Conservation (phyloP, 2,113 vertebrate genomes). For the Ovis canadensis region DNA sequence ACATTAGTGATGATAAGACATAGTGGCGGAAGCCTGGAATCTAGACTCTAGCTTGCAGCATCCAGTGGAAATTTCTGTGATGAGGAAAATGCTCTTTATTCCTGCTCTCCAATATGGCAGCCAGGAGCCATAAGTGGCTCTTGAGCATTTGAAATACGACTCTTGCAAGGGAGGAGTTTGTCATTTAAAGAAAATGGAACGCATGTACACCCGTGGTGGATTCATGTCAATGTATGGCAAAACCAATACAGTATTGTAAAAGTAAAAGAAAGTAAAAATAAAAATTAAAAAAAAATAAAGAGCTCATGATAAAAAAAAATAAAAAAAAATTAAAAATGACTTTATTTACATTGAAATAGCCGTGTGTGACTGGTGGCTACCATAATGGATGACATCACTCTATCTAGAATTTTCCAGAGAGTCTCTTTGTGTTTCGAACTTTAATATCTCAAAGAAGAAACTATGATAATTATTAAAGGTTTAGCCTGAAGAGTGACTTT, state of each 20-base stretch:
- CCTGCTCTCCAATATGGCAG: background rate
- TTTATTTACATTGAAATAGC: background rate
- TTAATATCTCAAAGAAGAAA: background rate
- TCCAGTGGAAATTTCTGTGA: background rate
- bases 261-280: no score
- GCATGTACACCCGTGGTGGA: no score
- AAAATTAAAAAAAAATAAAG: no score
- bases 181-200: background rate
- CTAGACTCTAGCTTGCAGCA: background rate
- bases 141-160: background rate
- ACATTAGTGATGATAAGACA: background rate
- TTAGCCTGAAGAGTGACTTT: background rate
- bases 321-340: background rate
- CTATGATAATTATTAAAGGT: background rate
- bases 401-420: background rate
- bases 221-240: no score
- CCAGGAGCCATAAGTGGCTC: background rate
- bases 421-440: background rate
- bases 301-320: no score
- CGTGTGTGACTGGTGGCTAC: background rate
- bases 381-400: background rate
- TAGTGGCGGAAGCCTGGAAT: background rate
- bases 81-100: background rate
- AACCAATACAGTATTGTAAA: no score
- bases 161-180: background rate